Conservation (phyloP, 2,888 invertebrate genomes). For the Catocala fraxini region DNA sequence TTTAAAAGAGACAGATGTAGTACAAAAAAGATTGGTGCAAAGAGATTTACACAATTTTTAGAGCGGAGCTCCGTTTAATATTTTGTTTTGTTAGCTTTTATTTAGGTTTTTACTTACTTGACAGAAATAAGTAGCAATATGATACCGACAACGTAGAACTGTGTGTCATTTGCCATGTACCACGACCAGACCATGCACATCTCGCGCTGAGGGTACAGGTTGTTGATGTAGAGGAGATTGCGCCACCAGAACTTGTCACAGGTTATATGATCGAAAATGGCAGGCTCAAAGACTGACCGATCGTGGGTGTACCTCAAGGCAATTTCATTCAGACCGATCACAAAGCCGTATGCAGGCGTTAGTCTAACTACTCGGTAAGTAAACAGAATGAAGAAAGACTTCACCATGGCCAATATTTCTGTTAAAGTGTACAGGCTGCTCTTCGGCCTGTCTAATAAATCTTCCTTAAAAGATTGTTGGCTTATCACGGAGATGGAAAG, state of each 20-base stretch:
- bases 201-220: slow-evolving; percentile 91
- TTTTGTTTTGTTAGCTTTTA: neutral
- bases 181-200: slow-evolving; percentile 95
- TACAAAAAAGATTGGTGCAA: slow-evolving; percentile 6
- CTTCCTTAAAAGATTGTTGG: slow-evolving; percentile 81
- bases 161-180: slow-evolving; percentile 94
- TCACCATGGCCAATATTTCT: slow-evolving; percentile 74
- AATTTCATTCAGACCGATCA: slow-evolving; percentile 92
- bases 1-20: slow-evolving; percentile 15
- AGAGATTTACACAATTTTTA: slow-evolving; percentile 10
- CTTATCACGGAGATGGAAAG: slow-evolving; percentile 80
- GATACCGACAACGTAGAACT: slow-evolving; percentile 91
- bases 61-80: neutral
- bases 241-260: slow-evolving; percentile 95
- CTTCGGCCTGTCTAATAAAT: slow-evolving; percentile 74
- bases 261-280: slow-evolving; percentile 90
- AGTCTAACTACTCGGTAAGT: slow-evolving; percentile 89
- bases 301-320: slow-evolving; percentile 91
- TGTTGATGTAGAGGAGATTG: slow-evolving; percentile 94
- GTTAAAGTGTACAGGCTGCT: slow-evolving; percentile 67
- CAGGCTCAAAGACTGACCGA: slow-evolving; percentile 91
- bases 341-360: slow-evolving; percentile 94
- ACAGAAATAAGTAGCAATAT: slow-evolving; percentile 89
- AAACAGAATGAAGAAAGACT: slow-evolving; percentile 84
- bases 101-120: slow-evolving; percentile 84